A percentile compares a stretch with the other conserved stretches of the same genome.
Conservation (phyloP, 2,797 vertebrate genomes). For the Sebastes itinus region DNA sequence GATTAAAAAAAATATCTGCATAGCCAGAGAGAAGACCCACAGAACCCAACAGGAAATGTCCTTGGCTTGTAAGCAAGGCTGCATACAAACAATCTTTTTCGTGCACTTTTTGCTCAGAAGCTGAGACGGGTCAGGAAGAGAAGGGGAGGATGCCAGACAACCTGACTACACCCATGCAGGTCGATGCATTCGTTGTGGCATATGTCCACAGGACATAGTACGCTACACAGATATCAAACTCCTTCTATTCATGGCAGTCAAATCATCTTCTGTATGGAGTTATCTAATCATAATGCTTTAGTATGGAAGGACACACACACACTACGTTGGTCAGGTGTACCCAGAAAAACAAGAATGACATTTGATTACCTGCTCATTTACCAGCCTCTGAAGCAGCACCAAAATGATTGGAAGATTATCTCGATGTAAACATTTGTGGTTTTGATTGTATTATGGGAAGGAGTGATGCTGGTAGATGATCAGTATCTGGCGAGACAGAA, state of each 20-base stretch:
- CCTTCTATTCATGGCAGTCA: neutral
- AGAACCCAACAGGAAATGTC: conserved; percentile 44
- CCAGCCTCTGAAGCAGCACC: conserved; percentile 29
- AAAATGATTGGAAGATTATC: conserved; percentile 15
- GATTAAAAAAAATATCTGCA: conserved; percentile 76
- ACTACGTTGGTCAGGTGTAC: neutral
- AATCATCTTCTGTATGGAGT: neutral
- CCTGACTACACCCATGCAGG: neutral
- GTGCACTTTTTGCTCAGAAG: conserved; percentile 32
- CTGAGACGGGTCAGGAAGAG: conserved; percentile 7
- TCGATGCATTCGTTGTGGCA: conserved; percentile 11
- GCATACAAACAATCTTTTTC: conserved; percentile 25
- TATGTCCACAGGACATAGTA: conserved; percentile 49
- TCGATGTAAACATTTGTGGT: conserved; percentile 43
- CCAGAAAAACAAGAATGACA: neutral
- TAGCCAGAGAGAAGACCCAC: conserved; percentile 64
- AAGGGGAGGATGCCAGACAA: neutral
- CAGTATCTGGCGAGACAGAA: conserved; percentile 3
- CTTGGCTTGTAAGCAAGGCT: conserved; percentile 35
- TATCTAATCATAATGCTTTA: conserved; percentile 2
- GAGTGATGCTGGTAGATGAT: conserved; percentile 16
- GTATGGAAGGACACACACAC: neutral
- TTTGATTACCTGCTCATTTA: conserved; percentile 7
- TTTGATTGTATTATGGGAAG: conserved; percentile 32
- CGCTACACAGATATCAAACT: conserved; percentile 11